phyloP scores from a whole-genome alignment of 64 coral and sea anemone species.

The Orbicella faveolata region DNA sequence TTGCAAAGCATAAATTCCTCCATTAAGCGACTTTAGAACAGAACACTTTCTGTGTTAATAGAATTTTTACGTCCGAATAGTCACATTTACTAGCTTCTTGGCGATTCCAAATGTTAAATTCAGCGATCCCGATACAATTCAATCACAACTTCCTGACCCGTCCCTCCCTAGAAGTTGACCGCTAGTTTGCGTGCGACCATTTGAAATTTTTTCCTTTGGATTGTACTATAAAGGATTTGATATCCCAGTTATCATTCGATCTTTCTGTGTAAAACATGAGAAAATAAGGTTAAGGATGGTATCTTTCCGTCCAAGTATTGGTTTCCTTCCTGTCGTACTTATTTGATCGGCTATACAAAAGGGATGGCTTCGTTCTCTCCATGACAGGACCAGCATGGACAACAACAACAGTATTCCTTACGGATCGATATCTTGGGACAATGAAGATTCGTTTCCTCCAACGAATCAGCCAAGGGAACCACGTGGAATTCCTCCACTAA shows the following conservation, averaged over 20 bases:
- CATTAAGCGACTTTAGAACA: too few relatives aligned
- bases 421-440: conserved; percentile 69
- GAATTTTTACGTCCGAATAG: background rate
- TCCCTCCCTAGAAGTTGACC: background rate
- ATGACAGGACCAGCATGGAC: conserved; percentile 60
- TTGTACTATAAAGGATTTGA: background rate
- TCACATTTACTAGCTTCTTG: background rate
- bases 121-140: background rate
- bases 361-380: background rate
- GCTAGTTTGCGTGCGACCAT: conserved; percentile 29
- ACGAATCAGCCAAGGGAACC: conserved; percentile 49
- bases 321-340: background rate
- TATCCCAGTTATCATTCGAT: background rate
- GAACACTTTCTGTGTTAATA: too few relatives aligned
- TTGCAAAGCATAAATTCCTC: background rate
- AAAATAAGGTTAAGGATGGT: background rate
- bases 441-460: conserved; percentile 45
- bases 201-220: background rate
- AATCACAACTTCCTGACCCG: background rate
- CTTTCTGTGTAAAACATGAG: background rate
- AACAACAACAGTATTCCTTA: conserved; percentile 92
- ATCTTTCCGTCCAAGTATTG: background rate
- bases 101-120: background rate
- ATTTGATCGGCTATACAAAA: background rate
- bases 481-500: conserved; percentile 3